Evolutionary conservation across 1,140 invertebrate species (phyloP).

Genomic region (Nylanderia fulva): DNA sequence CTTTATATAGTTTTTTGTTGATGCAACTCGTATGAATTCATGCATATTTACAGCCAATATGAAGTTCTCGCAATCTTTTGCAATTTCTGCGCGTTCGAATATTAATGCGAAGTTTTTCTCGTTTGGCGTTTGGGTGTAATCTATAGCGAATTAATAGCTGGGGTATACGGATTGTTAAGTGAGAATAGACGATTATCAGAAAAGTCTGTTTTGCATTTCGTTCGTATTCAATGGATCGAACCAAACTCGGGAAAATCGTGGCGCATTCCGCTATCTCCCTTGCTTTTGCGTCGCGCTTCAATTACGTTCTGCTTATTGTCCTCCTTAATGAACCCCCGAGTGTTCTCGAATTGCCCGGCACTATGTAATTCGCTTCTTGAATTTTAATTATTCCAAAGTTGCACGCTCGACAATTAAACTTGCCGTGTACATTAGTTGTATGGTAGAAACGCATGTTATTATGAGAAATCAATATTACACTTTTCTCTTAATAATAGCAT

Average conservation of each 20-base stretch:
- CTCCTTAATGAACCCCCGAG: conserved; percentile 64
- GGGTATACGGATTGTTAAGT: conserved; percentile 43
- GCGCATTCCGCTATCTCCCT: conserved; percentile 15
- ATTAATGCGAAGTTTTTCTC: conserved; percentile 32
- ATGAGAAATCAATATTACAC: conserved; percentile 12
- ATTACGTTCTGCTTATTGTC: conserved; percentile 68
- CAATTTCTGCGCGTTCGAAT: conserved; percentile 49
- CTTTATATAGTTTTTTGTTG: neutral
- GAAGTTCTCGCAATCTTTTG: neutral
- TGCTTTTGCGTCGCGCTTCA: neutral
- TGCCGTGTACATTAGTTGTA: conserved; percentile 3
- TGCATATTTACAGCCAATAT: conserved; percentile 51
- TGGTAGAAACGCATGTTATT: conserved; percentile 23
- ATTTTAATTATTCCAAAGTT: conserved; percentile 71
- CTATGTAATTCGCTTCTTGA: conserved; percentile 65
- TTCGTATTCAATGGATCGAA: conserved; percentile 59
- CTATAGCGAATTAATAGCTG: conserved; percentile 50
- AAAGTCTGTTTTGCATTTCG: conserved; percentile 54
- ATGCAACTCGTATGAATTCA: conserved; percentile 23
- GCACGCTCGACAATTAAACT: conserved; percentile 46
- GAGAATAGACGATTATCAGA: conserved; percentile 32
- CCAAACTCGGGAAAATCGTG: conserved; percentile 15
- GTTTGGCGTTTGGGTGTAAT: conserved; percentile 21
- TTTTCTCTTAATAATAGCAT: neutral
- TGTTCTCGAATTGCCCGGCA: conserved; percentile 63